phyloP scores from a whole-genome alignment of 2,113 vertebrate species.

The Progne subis region DNA sequence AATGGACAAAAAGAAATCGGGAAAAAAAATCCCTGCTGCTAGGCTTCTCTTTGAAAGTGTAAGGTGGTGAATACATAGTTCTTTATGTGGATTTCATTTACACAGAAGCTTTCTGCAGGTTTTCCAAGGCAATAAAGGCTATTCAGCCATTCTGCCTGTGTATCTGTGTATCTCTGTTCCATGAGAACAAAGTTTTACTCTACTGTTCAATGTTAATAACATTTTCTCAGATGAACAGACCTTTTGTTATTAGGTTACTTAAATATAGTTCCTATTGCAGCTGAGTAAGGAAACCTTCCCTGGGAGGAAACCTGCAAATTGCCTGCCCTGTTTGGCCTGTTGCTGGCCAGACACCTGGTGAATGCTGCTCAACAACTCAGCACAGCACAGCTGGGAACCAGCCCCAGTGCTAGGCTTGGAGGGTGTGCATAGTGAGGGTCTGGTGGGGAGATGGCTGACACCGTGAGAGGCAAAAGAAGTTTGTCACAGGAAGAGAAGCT shows the following conservation, averaged over 20 bases:
- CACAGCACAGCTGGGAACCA: background rate
- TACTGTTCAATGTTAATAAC: background rate
- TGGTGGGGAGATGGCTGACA: fast-evolving
- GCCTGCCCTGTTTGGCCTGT: background rate
- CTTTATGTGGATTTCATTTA: background rate
- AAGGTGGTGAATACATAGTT: background rate
- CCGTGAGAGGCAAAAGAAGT: fast-evolving
- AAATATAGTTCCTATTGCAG: background rate
- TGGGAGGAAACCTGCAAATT: background rate
- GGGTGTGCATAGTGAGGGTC: fast-evolving
- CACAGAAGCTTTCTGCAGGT: background rate
- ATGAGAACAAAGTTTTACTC: background rate
- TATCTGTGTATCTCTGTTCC: background rate
- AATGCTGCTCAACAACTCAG: background rate
- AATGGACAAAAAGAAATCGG: background rate
- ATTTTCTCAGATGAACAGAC: background rate
- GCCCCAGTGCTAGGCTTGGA: background rate
- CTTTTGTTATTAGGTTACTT: background rate
- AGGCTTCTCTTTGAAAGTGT: background rate
- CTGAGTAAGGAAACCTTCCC: background rate
- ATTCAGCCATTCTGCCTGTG: background rate
- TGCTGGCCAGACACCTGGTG: background rate
- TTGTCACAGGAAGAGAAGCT: background rate
- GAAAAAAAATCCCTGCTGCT: background rate
- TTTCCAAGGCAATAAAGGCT: background rate